Evolutionary conservation across 2,113 vertebrate genomes (phyloP).

Genomic region (Dicerorhinus sumatrensis): DNA sequence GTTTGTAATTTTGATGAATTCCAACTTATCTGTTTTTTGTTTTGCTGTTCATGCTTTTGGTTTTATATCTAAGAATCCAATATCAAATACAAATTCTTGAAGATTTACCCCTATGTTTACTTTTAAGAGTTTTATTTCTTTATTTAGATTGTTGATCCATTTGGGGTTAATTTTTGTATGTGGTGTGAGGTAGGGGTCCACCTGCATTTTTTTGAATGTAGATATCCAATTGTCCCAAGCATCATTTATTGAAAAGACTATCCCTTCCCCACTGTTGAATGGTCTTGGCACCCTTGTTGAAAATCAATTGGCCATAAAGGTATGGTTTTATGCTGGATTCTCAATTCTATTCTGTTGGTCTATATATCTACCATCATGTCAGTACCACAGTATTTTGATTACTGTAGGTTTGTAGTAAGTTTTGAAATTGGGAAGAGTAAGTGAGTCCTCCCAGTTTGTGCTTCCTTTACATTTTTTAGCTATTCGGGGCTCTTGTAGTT

Average conservation of each 20-base stretch:
- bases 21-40: not conserved
- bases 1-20: conserved; percentile 43
- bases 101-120: not conserved
- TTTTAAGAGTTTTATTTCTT: not conserved
- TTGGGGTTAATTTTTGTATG: not conserved
- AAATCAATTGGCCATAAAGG: not conserved
- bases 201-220: not conserved
- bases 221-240: not conserved
- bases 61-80: conserved; percentile 14
- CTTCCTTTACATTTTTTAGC: not conserved
- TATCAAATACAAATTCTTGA: conserved; percentile 18
- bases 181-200: not conserved
- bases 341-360: not conserved
- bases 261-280: not conserved
- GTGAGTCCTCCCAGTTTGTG: not conserved
- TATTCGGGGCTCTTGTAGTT: not conserved
- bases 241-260: not conserved
- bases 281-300: not conserved
- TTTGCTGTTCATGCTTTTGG: not conserved
- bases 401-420: not conserved
- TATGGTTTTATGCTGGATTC: not conserved
- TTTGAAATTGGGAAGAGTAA: not conserved
- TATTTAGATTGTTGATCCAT: not conserved
- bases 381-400: not conserved
- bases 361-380: not conserved